phyloP scores from a whole-genome alignment of 2,113 vertebrate genomes.

The Procavia capensis region DNA sequence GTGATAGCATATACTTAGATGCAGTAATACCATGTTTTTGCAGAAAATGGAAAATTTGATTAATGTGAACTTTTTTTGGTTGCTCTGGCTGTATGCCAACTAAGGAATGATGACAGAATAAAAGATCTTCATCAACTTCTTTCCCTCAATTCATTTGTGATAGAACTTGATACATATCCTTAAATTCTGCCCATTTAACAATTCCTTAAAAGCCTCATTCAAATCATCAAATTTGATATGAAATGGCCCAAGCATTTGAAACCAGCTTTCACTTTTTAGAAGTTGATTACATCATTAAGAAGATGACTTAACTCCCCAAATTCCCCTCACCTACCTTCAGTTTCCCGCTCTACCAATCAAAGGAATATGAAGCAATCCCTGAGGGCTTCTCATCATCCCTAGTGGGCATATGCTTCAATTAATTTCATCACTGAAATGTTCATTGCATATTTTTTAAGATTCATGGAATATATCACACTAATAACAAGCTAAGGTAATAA shows the following conservation, averaged over 20 bases:
- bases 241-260: background rate
- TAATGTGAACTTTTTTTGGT: background rate
- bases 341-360: background rate
- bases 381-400: background rate
- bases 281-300: background rate
- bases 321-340: background rate
- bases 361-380: background rate
- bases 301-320: background rate
- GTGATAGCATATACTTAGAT: background rate
- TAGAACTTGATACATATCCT: background rate
- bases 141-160: background rate
- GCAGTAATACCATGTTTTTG: background rate
- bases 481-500: background rate
- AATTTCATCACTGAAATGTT: background rate
- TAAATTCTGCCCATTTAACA: background rate
- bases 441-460: background rate
- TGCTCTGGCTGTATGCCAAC: background rate
- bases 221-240: background rate
- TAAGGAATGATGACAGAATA: background rate
- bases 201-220: background rate
- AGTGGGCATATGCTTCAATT: background rate
- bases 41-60: background rate
- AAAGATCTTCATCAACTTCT: background rate
- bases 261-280: background rate
- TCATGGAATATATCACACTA: background rate